These are phyloP conservation scores for Volucella zonaria DNA, from an alignment of 2,888 invertebrate species.

Conservation along the genomic window DNA sequence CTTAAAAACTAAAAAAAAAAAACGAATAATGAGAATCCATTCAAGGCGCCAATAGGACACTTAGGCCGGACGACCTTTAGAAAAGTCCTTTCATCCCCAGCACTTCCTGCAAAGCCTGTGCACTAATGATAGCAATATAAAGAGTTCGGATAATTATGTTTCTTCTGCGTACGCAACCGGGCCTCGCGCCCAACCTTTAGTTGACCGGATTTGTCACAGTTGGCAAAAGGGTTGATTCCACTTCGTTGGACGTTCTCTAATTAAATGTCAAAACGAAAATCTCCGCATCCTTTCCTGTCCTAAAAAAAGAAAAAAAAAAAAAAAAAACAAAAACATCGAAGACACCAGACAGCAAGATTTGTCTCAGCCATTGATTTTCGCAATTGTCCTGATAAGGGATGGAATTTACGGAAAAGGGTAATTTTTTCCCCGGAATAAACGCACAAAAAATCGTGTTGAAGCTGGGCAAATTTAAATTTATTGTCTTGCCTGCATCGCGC, in stretches of 20 bases:
- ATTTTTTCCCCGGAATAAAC: background rate
- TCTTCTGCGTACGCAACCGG: background rate
- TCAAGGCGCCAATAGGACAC: background rate
- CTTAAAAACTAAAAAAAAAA: background rate
- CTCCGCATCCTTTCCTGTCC: slow-evolving; percentile 36
- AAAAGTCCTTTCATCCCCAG: background rate
- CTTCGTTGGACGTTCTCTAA: slow-evolving; percentile 52
- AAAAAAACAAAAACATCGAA: background rate
- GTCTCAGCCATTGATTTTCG: slow-evolving; percentile 34
- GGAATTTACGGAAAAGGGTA: background rate
- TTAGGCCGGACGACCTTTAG: background rate
- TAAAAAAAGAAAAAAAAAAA: background rate
- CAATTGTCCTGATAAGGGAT: background rate
- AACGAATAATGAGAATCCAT: background rate
- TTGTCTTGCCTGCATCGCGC: slow-evolving; percentile 10
- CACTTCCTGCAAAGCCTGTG: slow-evolving; percentile 13
- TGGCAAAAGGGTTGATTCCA: slow-evolving; percentile 50
- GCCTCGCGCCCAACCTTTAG: background rate
- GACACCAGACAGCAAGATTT: slow-evolving; percentile 18
- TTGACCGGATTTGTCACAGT: slow-evolving; percentile 29
- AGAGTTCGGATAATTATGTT: slow-evolving; percentile 42
- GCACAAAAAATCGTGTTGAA: background rate
- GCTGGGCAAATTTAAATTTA: slow-evolving; percentile 49
- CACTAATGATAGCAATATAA: slow-evolving; percentile 29
- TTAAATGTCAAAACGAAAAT: slow-evolving; percentile 61